These are phyloP conservation scores for Watsonalla cultraria DNA, from an alignment of 2,888 invertebrate species.

Conservation along the genomic window DNA sequence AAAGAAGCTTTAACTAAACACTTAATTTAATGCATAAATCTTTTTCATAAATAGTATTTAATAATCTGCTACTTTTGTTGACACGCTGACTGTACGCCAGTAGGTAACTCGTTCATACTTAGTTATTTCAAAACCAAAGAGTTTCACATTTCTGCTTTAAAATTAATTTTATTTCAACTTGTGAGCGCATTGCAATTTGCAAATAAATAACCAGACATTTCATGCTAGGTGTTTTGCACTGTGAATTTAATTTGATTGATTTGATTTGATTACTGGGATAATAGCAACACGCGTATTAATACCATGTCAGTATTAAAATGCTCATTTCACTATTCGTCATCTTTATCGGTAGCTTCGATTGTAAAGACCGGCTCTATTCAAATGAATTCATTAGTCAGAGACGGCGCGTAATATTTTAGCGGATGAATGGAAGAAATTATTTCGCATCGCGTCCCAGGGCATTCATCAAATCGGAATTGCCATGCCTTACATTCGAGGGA, in stretches of 20 bases:
- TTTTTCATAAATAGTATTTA: too few species aligned
- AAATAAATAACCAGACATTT: not conserved
- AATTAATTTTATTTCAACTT: too few species aligned
- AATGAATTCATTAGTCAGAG: slow-evolving; percentile 62
- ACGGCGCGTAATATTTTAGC: slow-evolving; percentile 57
- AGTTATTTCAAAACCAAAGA: too few species aligned
- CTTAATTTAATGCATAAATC: too few species aligned
- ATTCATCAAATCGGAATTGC: slow-evolving; percentile 46
- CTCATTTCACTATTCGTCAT: slow-evolving; percentile 31
- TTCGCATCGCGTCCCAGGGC: slow-evolving; percentile 38
- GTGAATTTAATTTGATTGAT: too few species aligned
- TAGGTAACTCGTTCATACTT: too few species aligned
- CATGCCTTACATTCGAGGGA: slow-evolving; percentile 3
- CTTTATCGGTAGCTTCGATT: slow-evolving; percentile 29
- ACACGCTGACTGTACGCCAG: too few species aligned
- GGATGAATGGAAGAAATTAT: slow-evolving; percentile 63
- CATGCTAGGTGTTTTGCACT: not conserved
- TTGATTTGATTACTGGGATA: too few species aligned
- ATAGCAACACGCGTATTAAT: slow-evolving; percentile 8
- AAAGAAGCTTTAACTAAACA: too few species aligned
- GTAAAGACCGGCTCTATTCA: slow-evolving; percentile 37
- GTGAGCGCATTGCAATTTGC: too few species aligned
- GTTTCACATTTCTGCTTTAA: too few species aligned
- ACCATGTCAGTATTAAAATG: slow-evolving; percentile 16
- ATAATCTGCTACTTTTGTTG: too few species aligned